Percentiles rank a stretch among this genome's conserved stretches.
Evolutionary conservation across 2,888 invertebrate genomes (phyloP).

Genomic region (Hesperia comma): DNA sequence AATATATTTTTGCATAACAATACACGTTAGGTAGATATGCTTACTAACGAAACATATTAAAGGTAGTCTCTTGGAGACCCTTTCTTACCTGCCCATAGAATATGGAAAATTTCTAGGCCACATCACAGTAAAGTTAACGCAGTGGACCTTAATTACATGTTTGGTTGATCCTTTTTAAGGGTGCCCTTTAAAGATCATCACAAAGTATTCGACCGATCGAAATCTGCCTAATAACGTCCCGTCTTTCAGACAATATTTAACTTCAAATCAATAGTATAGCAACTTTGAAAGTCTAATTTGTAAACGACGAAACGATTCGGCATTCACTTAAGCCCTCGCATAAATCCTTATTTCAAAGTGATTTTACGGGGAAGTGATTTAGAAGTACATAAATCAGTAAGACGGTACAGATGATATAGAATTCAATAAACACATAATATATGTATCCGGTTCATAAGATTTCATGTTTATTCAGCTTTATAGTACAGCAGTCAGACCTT

Average conservation of each 20-base stretch:
- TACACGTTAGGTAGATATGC: no score
- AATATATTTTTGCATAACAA: no score
- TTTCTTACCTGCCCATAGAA: conserved; percentile 2
- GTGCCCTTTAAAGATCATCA: conserved; percentile 58
- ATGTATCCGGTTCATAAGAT: background rate
- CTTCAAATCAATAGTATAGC: conserved; percentile 33
- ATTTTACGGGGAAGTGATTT: conserved; percentile 34
- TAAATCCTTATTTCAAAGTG: conserved; percentile 36
- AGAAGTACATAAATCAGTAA: conserved; percentile 30
- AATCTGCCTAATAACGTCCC: conserved; percentile 21
- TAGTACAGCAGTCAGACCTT: no score
- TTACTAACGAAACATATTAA: background rate
- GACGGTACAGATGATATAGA: conserved; percentile 2
- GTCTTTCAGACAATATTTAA: conserved; percentile 33
- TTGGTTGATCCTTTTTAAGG: conserved; percentile 61
- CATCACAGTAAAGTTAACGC: conserved; percentile 70
- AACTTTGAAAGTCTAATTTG: conserved; percentile 37
- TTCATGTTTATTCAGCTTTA: background rate
- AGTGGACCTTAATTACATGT: conserved; percentile 69
- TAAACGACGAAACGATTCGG: conserved; percentile 36
- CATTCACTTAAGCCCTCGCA: conserved; percentile 35
- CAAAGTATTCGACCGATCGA: conserved; percentile 56
- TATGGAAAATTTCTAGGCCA: conserved; percentile 64
- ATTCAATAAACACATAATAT: background rate
- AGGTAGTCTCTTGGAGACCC: background rate